These are phyloP conservation scores for Leucophenga maculata DNA, from an alignment of 2,888 invertebrate species.

Conservation along the genomic window DNA sequence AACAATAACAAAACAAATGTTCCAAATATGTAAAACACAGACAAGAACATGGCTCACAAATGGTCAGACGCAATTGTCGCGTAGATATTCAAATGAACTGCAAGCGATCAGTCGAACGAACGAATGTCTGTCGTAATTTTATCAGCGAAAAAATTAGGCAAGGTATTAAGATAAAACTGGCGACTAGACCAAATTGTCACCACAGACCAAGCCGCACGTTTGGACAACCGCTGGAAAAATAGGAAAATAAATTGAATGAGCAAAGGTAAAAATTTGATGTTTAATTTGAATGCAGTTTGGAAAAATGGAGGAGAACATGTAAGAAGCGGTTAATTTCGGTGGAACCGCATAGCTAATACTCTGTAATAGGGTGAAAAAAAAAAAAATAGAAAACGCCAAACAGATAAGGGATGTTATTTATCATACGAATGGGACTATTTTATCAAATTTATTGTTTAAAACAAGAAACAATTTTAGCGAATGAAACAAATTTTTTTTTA, in stretches of 20 bases:
- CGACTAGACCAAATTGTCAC: constrained; percentile 16
- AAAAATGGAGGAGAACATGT: background rate
- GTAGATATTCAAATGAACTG: constrained; percentile 12
- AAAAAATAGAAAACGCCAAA: too few relatives aligned
- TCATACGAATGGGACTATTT: too few relatives aligned
- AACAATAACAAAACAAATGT: background rate
- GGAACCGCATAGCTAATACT: too few relatives aligned
- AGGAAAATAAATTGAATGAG: background rate
- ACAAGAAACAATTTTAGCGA: too few relatives aligned
- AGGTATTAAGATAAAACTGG: constrained; percentile 59
- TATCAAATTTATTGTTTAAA: too few relatives aligned
- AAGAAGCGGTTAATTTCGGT: background rate
- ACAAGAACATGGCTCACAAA: constrained; percentile 24
- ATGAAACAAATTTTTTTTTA: too few relatives aligned
- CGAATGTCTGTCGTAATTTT: constrained; percentile 1
- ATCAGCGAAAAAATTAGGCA: constrained; percentile 56
- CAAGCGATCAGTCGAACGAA: too few relatives aligned
- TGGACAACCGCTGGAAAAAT: background rate
- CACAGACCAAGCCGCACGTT: background rate
- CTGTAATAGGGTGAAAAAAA: too few relatives aligned
- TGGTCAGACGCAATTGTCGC: constrained; percentile 27
- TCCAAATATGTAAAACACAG: constrained; percentile 13
- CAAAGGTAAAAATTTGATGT: background rate
- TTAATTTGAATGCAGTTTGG: background rate
- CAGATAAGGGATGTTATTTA: too few relatives aligned